These are phyloP conservation scores for Pseudococcus viburni DNA, from an alignment of 2,888 invertebrate genomes.

Conservation along the genomic window DNA sequence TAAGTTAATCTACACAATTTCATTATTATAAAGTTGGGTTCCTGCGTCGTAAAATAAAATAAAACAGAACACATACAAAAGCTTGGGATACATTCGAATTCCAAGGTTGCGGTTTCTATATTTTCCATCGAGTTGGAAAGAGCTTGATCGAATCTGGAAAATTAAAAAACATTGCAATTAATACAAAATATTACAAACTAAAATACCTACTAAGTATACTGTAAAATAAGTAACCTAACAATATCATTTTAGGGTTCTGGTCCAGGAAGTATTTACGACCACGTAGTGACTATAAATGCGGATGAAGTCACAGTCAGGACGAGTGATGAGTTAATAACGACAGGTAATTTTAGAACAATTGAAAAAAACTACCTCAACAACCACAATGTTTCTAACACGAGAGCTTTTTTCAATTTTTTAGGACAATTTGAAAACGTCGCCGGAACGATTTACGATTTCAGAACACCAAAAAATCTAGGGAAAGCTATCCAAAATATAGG, in stretches of 20 bases:
- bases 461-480: conserved; percentile 78
- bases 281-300: conserved; percentile 81
- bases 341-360: conserved; percentile 74
- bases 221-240: too few species aligned
- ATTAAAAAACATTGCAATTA: too few species aligned
- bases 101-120: neutral
- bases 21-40: neutral
- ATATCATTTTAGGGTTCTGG: conserved; percentile 75
- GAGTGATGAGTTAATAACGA: conserved; percentile 81
- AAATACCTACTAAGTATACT: too few species aligned
- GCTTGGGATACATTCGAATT: neutral
- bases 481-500: conserved; percentile 78
- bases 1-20: conserved; percentile 70
- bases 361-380: neutral
- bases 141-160: too few species aligned
- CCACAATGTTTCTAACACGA: neutral
- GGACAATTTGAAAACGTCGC: conserved; percentile 81
- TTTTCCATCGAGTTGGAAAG: too few species aligned
- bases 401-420: conserved; percentile 70
- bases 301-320: conserved; percentile 80
- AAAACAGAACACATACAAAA: too few species aligned
- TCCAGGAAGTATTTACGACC: conserved; percentile 78
- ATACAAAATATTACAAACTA: too few species aligned
- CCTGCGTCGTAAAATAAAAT: too few species aligned
- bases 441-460: conserved; percentile 82